Evolutionary conservation across 2,888 invertebrate species (phyloP), one percentile per base, ranked within the genome.

Genomic region (Augiades crinisus): DNA sequence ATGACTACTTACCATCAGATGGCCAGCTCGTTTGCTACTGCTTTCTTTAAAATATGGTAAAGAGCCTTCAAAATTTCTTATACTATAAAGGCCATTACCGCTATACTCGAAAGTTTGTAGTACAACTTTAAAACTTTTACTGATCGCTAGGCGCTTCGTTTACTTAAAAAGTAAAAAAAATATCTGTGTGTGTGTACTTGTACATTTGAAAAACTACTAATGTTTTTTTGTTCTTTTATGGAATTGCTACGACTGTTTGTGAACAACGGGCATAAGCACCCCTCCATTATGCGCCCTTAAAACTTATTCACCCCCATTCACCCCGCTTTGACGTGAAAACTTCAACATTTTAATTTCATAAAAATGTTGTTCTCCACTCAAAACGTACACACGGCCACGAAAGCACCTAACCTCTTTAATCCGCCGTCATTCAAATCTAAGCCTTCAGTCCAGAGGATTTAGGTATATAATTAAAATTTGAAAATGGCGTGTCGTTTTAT

Each of bases 301-400:
- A 50, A 43, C 50, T 36, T 50, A 46, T 36, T 34, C 45, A 50
- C 31, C 49, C 34, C 41, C 49, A 34, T 34, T 49, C 50, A 49
- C 17, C 22, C 22, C 4, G 43, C 50, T 50, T 50, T 50, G 43
- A 50, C 43, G 43, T 50, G 41, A 50, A 49, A 27, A 50, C 43
- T 36, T 50, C 50, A 50, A 37, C 44, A 37, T 51, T 51, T 51
- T 44, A 45, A 44, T 51, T 45, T 45, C 51, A 45, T 51, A 51
- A 44, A 51, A 51, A 51, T 51, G 51, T 47, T 31, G 38, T 37
- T 51, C 43, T 51, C 31, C 21, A 44, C 43, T 50, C 43, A 17
- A 50, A 44, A 30, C 14, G 37, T 37, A 43, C 37, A 37, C 37
- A 21, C 43, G 43, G 30, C 30, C 37, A 30, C 36, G 4, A 27